These are phyloP conservation scores for Cebidichthys violaceus DNA, from an alignment of 2,113 vertebrate genomes.

Conservation along the genomic window DNA sequence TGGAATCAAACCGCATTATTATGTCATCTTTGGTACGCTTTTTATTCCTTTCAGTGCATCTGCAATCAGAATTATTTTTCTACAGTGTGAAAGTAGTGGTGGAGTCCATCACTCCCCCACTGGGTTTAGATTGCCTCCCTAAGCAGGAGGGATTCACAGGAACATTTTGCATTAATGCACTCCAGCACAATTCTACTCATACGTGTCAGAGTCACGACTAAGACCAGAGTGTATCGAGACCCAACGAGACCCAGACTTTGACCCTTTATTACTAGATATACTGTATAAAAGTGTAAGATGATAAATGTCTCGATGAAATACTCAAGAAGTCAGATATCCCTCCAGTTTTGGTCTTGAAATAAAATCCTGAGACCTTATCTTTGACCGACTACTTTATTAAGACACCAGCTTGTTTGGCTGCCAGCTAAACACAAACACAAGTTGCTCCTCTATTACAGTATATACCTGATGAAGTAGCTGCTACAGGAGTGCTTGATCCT, in stretches of 20 bases:
- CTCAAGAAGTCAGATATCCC: no score
- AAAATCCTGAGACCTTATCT: not conserved
- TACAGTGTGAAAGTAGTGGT: not conserved
- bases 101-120: not conserved
- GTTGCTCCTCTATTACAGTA: not conserved
- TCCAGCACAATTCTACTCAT: not conserved
- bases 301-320: no score
- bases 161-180: not conserved
- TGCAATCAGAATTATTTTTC: not conserved
- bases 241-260: no score
- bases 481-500: not conserved
- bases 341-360: no score
- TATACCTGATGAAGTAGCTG: not conserved
- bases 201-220: no score
- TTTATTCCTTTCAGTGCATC: not conserved
- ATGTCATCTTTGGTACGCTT: not conserved
- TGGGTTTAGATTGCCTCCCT: not conserved
- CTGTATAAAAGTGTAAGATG: no score
- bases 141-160: not conserved
- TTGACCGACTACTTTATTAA: not conserved
- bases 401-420: not conserved
- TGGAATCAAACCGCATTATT: not conserved
- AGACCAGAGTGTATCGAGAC: no score
- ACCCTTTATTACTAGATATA: no score
- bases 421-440: not conserved